These are phyloP conservation scores for Champsocephalus gunnari DNA, from an alignment of 2,797 vertebrate species.

Conservation along the genomic window DNA sequence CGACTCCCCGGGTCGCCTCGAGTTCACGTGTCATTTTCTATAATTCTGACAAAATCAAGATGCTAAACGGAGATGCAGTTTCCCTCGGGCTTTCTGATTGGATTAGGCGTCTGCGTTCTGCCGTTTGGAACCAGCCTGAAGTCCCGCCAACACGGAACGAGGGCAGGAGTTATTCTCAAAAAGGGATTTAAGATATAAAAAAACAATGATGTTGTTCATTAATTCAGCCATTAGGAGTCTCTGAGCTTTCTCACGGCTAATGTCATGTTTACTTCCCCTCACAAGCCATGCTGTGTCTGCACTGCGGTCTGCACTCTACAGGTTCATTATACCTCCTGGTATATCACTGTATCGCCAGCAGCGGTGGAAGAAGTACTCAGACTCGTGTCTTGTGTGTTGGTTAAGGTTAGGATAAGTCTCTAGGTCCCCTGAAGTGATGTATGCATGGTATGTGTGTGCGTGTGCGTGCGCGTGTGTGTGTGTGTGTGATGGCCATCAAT, in stretches of 20 bases:
- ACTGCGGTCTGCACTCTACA: too few species aligned
- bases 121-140: constrained; percentile 77
- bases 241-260: constrained; percentile 22
- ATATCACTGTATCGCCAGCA: too few species aligned
- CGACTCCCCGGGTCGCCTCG: constrained; percentile 78
- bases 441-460: too few species aligned
- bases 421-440: too few species aligned
- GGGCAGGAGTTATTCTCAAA: constrained; percentile 70
- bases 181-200: constrained; percentile 25
- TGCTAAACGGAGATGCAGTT: constrained; percentile 82
- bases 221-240: constrained; percentile 50
- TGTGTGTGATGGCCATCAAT: constrained; percentile 68
- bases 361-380: too few species aligned
- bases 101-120: constrained; percentile 80
- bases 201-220: constrained; percentile 56
- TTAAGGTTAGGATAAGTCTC: too few species aligned
- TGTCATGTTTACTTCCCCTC: constrained; percentile 38
- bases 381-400: too few species aligned
- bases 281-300: constrained; percentile 16
- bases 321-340: too few species aligned
- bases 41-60: constrained; percentile 86
- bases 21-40: constrained; percentile 89
- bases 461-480: background rate
- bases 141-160: constrained; percentile 76
- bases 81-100: constrained; percentile 79